Evolutionary conservation across 2,797 vertebrate genomes (phyloP).

Genomic region (Anisognathus igniventris): DNA sequence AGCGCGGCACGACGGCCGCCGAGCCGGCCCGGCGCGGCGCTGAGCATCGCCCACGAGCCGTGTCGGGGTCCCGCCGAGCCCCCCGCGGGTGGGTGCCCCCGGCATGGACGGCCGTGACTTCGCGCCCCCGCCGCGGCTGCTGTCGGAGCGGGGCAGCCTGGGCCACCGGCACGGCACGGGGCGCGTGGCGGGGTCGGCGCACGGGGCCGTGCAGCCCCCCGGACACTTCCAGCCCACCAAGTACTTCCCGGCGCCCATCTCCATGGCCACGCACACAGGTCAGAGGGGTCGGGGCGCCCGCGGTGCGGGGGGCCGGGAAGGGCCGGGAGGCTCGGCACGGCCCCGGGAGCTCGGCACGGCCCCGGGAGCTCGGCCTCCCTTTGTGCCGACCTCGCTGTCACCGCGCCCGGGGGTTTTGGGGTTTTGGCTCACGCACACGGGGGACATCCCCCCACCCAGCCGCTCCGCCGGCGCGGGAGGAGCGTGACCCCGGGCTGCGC

Average conservation of each 20-base stretch:
- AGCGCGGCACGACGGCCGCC: conserved; percentile 9
- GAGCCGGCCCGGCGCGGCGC: not conserved
- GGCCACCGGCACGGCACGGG: conserved; percentile 81
- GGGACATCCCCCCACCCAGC: not conserved
- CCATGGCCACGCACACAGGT: conserved; percentile 95
- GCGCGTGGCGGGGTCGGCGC: not conserved
- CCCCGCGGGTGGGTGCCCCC: conserved; percentile 18
- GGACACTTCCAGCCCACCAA: conserved; percentile 88
- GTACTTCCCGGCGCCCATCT: conserved; percentile 89
- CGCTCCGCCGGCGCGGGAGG: not conserved
- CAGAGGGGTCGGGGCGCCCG: conserved; percentile 52
- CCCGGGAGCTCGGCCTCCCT: not conserved
- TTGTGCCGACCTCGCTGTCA: conserved; percentile 1
- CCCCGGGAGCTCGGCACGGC: not conserved
- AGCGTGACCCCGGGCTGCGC: not conserved
- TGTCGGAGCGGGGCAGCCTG: conserved; percentile 87
- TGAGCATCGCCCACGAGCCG: not conserved
- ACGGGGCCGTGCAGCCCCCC: conserved; percentile 58
- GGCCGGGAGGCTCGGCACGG: not conserved
- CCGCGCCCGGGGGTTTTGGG: not conserved
- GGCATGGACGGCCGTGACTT: conserved; percentile 96
- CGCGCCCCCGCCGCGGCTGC: conserved; percentile 89
- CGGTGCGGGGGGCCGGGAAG: not conserved
- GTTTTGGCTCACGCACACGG: fast-evolving
- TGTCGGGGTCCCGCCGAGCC: not conserved